phyloP scores from a whole-genome alignment of 2,113 vertebrate species.

The Poeciliopsis retropinna region DNA sequence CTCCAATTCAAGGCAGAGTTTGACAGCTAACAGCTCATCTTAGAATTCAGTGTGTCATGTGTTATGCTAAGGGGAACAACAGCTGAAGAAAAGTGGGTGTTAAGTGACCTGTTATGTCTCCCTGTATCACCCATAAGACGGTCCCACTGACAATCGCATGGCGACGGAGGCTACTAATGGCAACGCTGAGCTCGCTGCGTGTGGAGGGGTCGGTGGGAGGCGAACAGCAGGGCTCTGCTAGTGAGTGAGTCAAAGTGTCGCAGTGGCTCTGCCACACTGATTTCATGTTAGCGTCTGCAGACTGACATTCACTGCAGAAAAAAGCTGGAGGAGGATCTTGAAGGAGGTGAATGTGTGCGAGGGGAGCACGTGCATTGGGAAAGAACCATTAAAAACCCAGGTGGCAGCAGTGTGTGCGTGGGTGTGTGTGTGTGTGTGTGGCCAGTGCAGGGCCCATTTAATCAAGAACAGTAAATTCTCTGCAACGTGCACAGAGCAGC shows the following conservation, averaged over 20 bases:
- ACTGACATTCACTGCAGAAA: conserved; percentile 38
- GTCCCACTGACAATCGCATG: conserved; percentile 17
- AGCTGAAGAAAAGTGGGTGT: conserved; percentile 49
- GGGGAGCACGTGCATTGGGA: background rate
- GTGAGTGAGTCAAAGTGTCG: conserved; percentile 31
- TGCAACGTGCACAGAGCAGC: conserved; percentile 38
- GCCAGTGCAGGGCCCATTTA: conserved; percentile 19
- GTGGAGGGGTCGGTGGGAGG: conserved; percentile 4
- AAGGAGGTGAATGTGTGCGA: conserved; percentile 1
- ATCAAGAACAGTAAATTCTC: conserved; percentile 45
- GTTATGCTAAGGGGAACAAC: conserved; percentile 32
- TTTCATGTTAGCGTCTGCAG: conserved; percentile 63
- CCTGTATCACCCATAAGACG: conserved; percentile 11
- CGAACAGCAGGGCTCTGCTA: conserved; percentile 6
- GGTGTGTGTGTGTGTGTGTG: background rate
- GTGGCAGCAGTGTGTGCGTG: conserved; percentile 14
- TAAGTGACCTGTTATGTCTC: conserved; percentile 34
- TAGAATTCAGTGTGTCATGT: conserved; percentile 17
- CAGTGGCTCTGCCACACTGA: conserved; percentile 41
- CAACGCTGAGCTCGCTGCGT: conserved; percentile 41
- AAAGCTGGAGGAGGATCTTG: conserved; percentile 25
- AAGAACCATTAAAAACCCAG: background rate
- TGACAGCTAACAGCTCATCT: conserved; percentile 22
- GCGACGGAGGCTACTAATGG: conserved; percentile 12
- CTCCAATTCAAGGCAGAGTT: conserved; percentile 14